phyloP scores from a whole-genome alignment of 2,113 vertebrate genomes.

The Parus major region DNA sequence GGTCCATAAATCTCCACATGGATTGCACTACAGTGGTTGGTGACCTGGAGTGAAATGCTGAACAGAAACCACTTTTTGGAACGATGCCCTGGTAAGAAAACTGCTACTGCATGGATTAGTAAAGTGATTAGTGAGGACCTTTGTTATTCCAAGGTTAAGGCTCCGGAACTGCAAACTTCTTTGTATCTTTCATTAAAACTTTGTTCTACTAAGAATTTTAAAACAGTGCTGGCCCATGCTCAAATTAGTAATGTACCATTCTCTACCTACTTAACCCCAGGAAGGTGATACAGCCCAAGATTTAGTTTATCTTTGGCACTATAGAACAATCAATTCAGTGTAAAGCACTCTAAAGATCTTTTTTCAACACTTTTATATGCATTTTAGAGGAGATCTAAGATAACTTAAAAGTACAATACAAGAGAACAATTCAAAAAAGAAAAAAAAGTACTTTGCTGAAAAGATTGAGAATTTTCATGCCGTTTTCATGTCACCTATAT shows the following conservation, averaged over 20 bases:
- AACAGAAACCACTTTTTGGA: background rate
- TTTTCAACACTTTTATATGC: background rate
- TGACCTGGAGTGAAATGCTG: background rate
- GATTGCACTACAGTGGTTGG: background rate
- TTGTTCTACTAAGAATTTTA: background rate
- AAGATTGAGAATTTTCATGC: background rate
- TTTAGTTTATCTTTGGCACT: background rate
- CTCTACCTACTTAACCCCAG: background rate
- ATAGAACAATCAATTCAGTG: background rate
- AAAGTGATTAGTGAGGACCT: background rate
- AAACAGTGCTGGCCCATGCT: background rate
- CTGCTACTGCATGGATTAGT: background rate
- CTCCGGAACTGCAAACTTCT: background rate
- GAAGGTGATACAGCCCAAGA: background rate
- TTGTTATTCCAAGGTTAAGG: background rate
- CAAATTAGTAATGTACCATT: background rate
- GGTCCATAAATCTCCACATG: conserved; percentile 12
- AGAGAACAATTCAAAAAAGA: background rate
- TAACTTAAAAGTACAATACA: background rate
- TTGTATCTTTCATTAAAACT: background rate
- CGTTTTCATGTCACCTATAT: background rate
- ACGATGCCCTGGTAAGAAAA: background rate
- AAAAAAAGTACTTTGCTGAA: background rate
- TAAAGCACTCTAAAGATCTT: background rate
- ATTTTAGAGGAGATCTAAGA: background rate